Evolutionary conservation across 2,113 vertebrate genomes (phyloP).

Genomic region (Ailurus styani): DNA sequence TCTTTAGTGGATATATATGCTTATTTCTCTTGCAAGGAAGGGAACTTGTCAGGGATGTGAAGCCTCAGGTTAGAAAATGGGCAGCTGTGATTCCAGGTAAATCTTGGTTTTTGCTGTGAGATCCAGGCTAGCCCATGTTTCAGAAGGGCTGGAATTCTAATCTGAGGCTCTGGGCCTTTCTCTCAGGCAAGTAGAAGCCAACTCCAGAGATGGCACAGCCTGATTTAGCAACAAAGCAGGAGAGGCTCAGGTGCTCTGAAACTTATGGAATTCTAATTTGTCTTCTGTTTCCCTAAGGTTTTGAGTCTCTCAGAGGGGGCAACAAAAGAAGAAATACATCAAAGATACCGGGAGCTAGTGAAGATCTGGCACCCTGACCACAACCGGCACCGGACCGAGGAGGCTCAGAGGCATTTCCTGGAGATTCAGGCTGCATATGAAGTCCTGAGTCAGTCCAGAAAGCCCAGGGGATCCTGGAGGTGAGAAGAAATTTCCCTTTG

Average conservation of each 20-base stretch:
- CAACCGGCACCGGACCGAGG: slow-evolving; percentile 80
- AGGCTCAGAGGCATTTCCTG: slow-evolving; percentile 88
- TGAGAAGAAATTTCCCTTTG: neutral
- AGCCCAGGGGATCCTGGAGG: neutral
- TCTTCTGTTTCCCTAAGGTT: slow-evolving; percentile 77
- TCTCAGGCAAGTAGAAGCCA: neutral
- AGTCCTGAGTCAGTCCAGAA: slow-evolving; percentile 75
- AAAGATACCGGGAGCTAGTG: slow-evolving; percentile 85
- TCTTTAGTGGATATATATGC: neutral
- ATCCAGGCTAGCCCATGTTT: neutral
- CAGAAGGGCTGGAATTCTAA: slow-evolving; percentile 14
- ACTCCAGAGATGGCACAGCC: neutral
- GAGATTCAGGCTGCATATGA: slow-evolving; percentile 90
- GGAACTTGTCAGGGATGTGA: neutral
- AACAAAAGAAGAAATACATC: slow-evolving; percentile 86
- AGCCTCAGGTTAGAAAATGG: neutral
- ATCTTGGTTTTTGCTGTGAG: neutral
- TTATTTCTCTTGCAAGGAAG: neutral
- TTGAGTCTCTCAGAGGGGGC: slow-evolving; percentile 83
- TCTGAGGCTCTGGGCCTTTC: neutral
- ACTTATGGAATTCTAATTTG: neutral
- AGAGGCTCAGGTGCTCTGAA: neutral
- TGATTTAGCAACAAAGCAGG: neutral
- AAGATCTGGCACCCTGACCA: slow-evolving; percentile 94
- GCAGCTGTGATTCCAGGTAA: neutral